These are phyloP conservation scores for Coelogynopora nodosa DNA, from an alignment of 2,888 invertebrate genomes.

Conservation along the genomic window DNA sequence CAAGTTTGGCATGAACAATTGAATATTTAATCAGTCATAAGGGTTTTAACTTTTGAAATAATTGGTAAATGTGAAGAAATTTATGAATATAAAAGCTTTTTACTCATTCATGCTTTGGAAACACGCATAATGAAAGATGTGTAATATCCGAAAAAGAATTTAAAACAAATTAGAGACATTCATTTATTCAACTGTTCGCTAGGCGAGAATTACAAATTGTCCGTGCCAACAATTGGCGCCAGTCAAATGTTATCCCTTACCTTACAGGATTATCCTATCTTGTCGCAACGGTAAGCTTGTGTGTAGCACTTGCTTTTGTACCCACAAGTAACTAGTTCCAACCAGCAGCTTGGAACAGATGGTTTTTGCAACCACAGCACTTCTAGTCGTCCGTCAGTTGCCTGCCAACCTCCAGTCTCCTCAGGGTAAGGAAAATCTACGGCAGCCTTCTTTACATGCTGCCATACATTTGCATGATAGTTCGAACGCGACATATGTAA, in stretches of 20 bases:
- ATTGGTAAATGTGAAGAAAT: not conserved
- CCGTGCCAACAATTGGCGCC: not conserved
- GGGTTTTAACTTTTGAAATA: not conserved
- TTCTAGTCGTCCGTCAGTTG: constrained; percentile 2
- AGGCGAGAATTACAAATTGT: not conserved
- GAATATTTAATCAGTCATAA: not conserved
- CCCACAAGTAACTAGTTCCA: not conserved
- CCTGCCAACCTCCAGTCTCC: constrained; percentile 37
- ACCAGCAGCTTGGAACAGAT: constrained; percentile 22
- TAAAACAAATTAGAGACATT: not conserved
- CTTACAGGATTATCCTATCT: not conserved
- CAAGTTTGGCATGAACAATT: not conserved
- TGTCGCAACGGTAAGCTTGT: constrained; percentile 1
- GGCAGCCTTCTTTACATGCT: constrained; percentile 43
- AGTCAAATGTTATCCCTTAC: not conserved
- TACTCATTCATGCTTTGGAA: not conserved
- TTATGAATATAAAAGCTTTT: not conserved
- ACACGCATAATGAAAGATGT: not conserved
- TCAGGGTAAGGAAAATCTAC: constrained; percentile 33
- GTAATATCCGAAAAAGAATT: not conserved
- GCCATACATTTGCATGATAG: constrained; percentile 42
- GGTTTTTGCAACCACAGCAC: constrained; percentile 1
- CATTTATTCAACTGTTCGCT: not conserved
- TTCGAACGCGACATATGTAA: constrained; percentile 42
- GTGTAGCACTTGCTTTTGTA: not conserved